phyloP scores from a whole-genome alignment of 30 jellyfish, hydroid and myxozoan species.

The Catostylus mosaicus region DNA sequence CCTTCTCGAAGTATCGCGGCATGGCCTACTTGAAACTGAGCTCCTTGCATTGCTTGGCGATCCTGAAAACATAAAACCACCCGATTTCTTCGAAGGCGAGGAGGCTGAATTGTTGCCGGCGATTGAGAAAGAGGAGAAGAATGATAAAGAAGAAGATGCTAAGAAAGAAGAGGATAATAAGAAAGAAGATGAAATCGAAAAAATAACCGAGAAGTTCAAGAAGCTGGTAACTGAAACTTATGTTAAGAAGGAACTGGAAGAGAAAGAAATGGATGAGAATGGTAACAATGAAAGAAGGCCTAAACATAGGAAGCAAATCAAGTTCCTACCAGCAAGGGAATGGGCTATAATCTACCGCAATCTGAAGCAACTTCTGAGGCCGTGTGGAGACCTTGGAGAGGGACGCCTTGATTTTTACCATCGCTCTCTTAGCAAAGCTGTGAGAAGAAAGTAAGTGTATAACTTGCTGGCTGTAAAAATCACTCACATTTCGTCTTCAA shows the following conservation, averaged over 20 bases:
- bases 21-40: conserved; percentile 72
- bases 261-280: background rate
- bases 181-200: conserved; percentile 39
- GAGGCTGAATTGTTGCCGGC: conserved; percentile 12
- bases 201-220: conserved; percentile 46
- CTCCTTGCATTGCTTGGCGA: conserved; percentile 58
- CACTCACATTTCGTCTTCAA: background rate
- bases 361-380: conserved; percentile 66
- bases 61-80: conserved; percentile 30
- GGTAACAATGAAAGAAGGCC: background rate
- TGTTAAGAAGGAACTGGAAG: conserved; percentile 52
- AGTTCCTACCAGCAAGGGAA: conserved; percentile 65
- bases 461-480: background rate
- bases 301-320: conserved; percentile 37
- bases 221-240: conserved; percentile 73
- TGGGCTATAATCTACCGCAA: conserved; percentile 72
- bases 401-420: conserved; percentile 74
- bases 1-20: conserved; percentile 70
- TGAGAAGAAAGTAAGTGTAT: conserved; percentile 47
- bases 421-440: conserved; percentile 75
- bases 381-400: conserved; percentile 74
- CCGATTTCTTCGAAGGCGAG: conserved; percentile 32
- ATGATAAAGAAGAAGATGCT: conserved; percentile 35
- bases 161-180: conserved; percentile 29
- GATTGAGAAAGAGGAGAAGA: conserved; percentile 34